Percentiles rank a stretch among this genome's conserved stretches.
Conservation (phyloP, 1,140 invertebrate genomes). For the Calycopis cecrops region DNA sequence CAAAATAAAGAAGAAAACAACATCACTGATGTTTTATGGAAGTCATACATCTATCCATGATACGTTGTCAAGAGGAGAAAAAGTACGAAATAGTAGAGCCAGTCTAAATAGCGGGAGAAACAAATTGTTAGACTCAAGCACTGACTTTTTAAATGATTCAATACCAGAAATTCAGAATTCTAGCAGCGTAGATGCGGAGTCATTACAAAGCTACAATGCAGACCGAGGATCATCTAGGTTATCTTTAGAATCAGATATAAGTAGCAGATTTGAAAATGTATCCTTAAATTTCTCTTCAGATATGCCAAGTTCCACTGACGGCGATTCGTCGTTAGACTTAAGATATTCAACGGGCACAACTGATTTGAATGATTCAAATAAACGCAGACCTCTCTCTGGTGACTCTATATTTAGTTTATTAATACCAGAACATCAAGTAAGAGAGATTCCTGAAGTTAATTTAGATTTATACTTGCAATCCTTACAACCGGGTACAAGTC, state of each 20-base stretch:
- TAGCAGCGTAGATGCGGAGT: conserved; percentile 64
- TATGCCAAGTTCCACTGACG: conserved; percentile 57
- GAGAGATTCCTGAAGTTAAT: conserved; percentile 53
- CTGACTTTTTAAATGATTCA: conserved; percentile 47
- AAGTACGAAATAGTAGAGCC: conserved; percentile 64
- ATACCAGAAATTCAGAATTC: conserved; percentile 55
- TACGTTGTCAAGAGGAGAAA: conserved; percentile 70
- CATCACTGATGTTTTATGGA: conserved; percentile 73
- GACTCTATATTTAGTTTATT: conserved; percentile 80
- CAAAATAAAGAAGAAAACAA: conserved; percentile 62
- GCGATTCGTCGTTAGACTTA: conserved; percentile 70
- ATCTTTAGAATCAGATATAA: conserved; percentile 69
- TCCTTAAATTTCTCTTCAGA: conserved; percentile 60
- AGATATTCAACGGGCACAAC: conserved; percentile 57
- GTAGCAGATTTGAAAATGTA: conserved; percentile 68
- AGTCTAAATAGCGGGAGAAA: conserved; percentile 56
- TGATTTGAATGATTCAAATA: conserved; percentile 79
- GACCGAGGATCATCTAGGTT: conserved; percentile 68
- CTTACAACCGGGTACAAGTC: conserved; percentile 69
- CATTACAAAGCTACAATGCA: conserved; percentile 66
- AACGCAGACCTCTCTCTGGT: conserved; percentile 83
- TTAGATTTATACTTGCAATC: conserved; percentile 81
- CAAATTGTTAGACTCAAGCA: conserved; percentile 36
- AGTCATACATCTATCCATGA: conserved; percentile 72
- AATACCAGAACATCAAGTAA: conserved; percentile 72